Evolutionary conservation across 2,797 vertebrate genomes (phyloP).

Genomic region (Sphenodon punctatus): DNA sequence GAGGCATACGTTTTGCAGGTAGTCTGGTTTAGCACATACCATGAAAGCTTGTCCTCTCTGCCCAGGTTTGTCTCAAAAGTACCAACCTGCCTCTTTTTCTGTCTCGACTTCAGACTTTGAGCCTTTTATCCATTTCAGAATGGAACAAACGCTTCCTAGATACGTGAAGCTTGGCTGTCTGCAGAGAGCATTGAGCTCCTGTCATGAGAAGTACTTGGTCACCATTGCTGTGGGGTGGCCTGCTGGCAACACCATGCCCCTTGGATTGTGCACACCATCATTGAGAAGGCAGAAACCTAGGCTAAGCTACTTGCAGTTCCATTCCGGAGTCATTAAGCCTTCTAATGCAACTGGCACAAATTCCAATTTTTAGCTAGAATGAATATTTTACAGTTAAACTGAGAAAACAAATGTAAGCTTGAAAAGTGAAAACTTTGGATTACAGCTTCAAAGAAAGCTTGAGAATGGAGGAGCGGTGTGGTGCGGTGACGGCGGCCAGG

Average conservation of each 20-base stretch:
- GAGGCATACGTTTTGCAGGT: too few relatives aligned
- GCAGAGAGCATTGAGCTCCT: constrained; percentile 12
- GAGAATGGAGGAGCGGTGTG: constrained; percentile 34
- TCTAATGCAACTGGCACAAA: constrained; percentile 70
- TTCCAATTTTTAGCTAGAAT: constrained; percentile 66
- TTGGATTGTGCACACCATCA: too few relatives aligned
- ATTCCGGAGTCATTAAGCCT: constrained; percentile 67
- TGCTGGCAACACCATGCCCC: too few relatives aligned
- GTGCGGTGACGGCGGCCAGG: constrained; percentile 25
- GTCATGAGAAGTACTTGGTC: not conserved
- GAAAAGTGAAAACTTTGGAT: constrained; percentile 65
- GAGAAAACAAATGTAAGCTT: constrained; percentile 51
- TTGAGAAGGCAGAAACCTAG: too few relatives aligned
- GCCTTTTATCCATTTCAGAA: constrained; percentile 37
- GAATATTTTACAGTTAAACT: constrained; percentile 62
- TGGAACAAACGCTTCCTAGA: not conserved
- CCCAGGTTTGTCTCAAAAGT: too few relatives aligned
- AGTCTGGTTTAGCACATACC: too few relatives aligned
- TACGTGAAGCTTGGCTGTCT: not conserved
- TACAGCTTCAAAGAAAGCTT: constrained; percentile 60
- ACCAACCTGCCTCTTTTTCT: constrained; percentile 21
- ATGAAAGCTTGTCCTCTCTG: too few relatives aligned
- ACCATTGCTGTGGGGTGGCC: too few relatives aligned
- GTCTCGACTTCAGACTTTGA: not conserved
- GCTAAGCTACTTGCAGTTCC: too few relatives aligned